A percentile compares a stretch with the other conserved stretches of the same genome.
Evolutionary conservation across 92 coral and sea anemone genomes (phyloP).

Genomic region (Desmophyllum pertusum): DNA sequence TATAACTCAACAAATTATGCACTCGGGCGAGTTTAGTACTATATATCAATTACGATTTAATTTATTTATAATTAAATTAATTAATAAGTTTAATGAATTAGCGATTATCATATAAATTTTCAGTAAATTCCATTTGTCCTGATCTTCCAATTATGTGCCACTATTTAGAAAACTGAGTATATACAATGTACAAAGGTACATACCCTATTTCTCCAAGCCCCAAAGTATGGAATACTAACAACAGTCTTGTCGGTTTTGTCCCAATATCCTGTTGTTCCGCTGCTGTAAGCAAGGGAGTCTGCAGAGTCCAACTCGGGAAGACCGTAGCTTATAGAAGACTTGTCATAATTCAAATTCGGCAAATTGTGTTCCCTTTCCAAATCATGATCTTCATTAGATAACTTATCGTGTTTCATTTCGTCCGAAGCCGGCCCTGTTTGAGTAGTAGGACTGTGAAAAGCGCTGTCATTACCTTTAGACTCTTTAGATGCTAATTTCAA

Average conservation of each 20-base stretch:
- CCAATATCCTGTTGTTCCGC: constrained; percentile 87
- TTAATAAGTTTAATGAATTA: too few species aligned
- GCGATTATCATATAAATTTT: too few species aligned
- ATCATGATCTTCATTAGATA: background rate
- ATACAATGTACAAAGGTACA: constrained; percentile 3
- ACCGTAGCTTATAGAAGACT: constrained; percentile 75
- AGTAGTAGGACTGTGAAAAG: background rate
- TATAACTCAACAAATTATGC: too few species aligned
- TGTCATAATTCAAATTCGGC: constrained; percentile 53
- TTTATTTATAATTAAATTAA: too few species aligned
- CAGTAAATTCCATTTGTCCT: too few species aligned
- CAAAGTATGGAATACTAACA: constrained; percentile 78
- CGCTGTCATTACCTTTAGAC: constrained; percentile 12
- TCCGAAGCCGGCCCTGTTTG: background rate
- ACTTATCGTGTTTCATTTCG: background rate
- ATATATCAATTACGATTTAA: too few species aligned
- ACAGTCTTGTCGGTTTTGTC: constrained; percentile 38
- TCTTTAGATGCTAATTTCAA: constrained; percentile 61
- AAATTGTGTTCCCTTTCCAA: constrained; percentile 23
- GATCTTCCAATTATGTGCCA: background rate
- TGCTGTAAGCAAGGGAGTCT: constrained; percentile 27
- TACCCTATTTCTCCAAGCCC: constrained; percentile 83
- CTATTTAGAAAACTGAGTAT: background rate
- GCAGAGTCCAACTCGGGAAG: constrained; percentile 68
- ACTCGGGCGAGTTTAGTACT: too few species aligned